These are phyloP conservation scores for Petrophora chlorosata DNA, from an alignment of 2,888 invertebrate species.

Conservation along the genomic window DNA sequence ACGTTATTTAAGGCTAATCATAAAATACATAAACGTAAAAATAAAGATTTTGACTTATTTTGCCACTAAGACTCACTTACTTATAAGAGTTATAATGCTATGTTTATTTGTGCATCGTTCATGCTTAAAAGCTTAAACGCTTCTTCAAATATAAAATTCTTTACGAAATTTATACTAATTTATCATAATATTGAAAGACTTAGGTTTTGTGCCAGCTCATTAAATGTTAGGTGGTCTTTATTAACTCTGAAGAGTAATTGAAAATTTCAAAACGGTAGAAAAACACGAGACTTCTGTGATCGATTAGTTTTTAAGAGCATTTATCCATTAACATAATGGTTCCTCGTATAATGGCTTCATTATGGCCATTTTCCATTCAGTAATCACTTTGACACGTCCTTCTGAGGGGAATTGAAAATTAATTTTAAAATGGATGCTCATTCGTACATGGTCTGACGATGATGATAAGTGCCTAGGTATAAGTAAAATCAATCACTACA, in stretches of 20 bases:
- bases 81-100: too few species aligned
- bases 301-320: constrained; percentile 77
- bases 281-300: constrained; percentile 52
- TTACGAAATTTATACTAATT: too few species aligned
- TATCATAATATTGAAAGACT: too few species aligned
- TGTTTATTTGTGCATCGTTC: too few species aligned
- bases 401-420: constrained; percentile 43
- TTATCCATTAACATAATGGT: constrained; percentile 74
- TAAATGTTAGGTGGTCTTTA: constrained; percentile 22
- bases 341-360: constrained; percentile 67
- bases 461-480: too few species aligned
- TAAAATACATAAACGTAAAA: too few species aligned
- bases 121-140: too few species aligned
- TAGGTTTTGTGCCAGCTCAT: constrained; percentile 14
- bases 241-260: constrained; percentile 11
- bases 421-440: constrained; percentile 25
- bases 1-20: too few species aligned
- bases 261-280: constrained; percentile 48
- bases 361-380: constrained; percentile 51
- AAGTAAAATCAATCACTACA: not conserved
- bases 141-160: too few species aligned
- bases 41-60: too few species aligned
- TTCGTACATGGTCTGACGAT: constrained; percentile 7
- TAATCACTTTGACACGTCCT: constrained; percentile 46
- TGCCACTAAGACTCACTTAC: too few species aligned